These are phyloP conservation scores for Orgyia antiqua DNA, from an alignment of 2,888 invertebrate species.

Conservation along the genomic window DNA sequence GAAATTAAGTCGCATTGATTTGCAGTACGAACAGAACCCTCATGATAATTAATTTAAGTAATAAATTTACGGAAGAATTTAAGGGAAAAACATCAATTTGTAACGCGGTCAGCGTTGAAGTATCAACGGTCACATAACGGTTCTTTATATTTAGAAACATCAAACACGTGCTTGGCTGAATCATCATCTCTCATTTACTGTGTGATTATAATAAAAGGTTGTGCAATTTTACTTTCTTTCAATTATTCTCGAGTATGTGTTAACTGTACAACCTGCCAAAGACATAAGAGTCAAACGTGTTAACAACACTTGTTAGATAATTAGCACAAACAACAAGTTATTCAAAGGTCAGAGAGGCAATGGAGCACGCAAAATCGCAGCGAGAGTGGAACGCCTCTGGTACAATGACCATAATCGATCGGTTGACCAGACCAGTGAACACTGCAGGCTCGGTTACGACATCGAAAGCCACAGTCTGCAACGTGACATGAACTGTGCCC, in stretches of 20 bases:
- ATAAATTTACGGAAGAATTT: constrained; percentile 12
- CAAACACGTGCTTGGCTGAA: constrained; percentile 61
- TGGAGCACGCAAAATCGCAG: constrained; percentile 33
- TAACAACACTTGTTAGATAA: constrained; percentile 26
- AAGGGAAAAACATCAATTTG: constrained; percentile 48
- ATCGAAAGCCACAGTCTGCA: constrained; percentile 49
- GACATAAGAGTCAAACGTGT: background rate
- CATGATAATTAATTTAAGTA: too few relatives aligned
- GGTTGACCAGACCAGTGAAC: constrained; percentile 48
- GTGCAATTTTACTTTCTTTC: constrained; percentile 45
- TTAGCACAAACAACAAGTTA: constrained; percentile 25
- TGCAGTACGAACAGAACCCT: too few relatives aligned
- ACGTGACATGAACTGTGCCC: constrained; percentile 46
- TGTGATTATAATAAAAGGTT: constrained; percentile 43
- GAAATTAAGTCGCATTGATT: too few relatives aligned
- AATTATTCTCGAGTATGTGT: constrained; percentile 10
- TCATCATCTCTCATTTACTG: constrained; percentile 48
- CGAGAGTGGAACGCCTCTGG: constrained; percentile 51
- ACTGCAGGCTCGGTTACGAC: constrained; percentile 52
- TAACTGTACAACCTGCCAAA: background rate
- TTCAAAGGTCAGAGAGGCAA: constrained; percentile 36
- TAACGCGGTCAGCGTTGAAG: constrained; percentile 55
- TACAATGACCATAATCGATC: constrained; percentile 37
- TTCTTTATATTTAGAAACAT: constrained; percentile 63
- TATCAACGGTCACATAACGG: constrained; percentile 58